Conservation (phyloP, 2,113 vertebrate genomes). For the Melanotaenia duboulayi region DNA sequence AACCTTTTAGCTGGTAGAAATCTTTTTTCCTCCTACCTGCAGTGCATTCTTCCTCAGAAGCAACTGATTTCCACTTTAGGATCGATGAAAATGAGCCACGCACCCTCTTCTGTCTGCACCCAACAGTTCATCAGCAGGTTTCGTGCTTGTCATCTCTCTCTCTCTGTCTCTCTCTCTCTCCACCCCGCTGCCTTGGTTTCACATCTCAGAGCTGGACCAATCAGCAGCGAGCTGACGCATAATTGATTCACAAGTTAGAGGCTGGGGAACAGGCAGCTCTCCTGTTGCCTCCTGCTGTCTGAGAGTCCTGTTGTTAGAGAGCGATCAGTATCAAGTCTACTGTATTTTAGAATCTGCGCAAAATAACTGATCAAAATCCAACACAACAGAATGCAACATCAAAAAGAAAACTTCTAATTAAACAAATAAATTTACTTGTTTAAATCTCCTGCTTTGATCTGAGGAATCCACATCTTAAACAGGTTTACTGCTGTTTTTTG, state of each 20-base stretch:
- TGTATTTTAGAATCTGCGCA: neutral
- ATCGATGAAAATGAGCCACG: conserved; percentile 19
- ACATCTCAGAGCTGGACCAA: conserved; percentile 44
- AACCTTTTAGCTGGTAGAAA: neutral
- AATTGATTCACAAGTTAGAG: conserved; percentile 56
- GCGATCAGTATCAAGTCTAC: neutral
- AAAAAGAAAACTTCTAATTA: neutral
- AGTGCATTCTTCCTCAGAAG: conserved; percentile 54
- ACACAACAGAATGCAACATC: neutral
- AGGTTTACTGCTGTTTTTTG: too few species aligned
- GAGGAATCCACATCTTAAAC: too few species aligned
- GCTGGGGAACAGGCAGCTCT: neutral
- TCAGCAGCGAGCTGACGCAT: conserved; percentile 53
- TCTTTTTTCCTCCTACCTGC: conserved; percentile 66
- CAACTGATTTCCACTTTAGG: conserved; percentile 25
- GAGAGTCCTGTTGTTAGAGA: neutral
- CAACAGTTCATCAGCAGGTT: conserved; percentile 30
- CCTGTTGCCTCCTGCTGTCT: conserved; percentile 26
- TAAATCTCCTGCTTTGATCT: too few species aligned
- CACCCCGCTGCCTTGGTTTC: conserved; percentile 26
- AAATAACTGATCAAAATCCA: neutral
- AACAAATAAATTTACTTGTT: too few species aligned
- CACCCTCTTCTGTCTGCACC: conserved; percentile 6
- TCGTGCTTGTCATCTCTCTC: conserved; percentile 14
- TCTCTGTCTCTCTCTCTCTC: neutral